Evolutionary conservation across 2,113 vertebrate species (phyloP), one percentile per base, ranked within the genome.

Genomic region (Procavia capensis): DNA sequence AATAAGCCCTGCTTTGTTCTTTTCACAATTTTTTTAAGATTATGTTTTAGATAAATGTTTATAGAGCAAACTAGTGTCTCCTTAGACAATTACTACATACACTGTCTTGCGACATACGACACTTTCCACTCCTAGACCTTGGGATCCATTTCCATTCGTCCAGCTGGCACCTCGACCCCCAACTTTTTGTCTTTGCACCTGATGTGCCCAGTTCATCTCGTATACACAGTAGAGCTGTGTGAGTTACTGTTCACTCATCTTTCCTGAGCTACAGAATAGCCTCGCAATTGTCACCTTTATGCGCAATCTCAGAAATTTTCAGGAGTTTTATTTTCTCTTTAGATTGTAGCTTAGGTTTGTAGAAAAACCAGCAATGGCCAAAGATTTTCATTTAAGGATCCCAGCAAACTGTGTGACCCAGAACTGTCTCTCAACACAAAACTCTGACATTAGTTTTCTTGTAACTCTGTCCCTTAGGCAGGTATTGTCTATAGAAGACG

Each of bases 321-420:
- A 16, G 96, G 47, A 43, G n/a, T 57, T 90, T 80, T 81, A 57
- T 81, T 94, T 96, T 95, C 90, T 31, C 72, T 79, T 94, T 50
- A 61, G 78, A 91, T 95, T 87, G 41, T 41, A 57, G 10, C 82
- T 85, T 86, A 63, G 78, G 36, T 84, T 95, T 88, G 24, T 88
- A 94, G 83, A 59, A 79, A 88, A 95, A 47, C 24, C 57, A 94
- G 47, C 93, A 93, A 88, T 68, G 54, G 29, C 72, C 72, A 72
- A 13, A 61, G 9, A 59, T 86, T 95, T 93, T 7, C 91, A 41
- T 47, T 78, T 50, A 82, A 85, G 54, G 64, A 80, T 0, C 10
- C 1, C 2, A 14, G 41, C 86, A 88, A 95, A 89, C 1, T 93
- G 20, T 87, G 36, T 61, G 34, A 74, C 92, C 43, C 50, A 72